phyloP scores from a whole-genome alignment of 2,888 invertebrate genomes.

The Leptopilina drosophilae region DNA sequence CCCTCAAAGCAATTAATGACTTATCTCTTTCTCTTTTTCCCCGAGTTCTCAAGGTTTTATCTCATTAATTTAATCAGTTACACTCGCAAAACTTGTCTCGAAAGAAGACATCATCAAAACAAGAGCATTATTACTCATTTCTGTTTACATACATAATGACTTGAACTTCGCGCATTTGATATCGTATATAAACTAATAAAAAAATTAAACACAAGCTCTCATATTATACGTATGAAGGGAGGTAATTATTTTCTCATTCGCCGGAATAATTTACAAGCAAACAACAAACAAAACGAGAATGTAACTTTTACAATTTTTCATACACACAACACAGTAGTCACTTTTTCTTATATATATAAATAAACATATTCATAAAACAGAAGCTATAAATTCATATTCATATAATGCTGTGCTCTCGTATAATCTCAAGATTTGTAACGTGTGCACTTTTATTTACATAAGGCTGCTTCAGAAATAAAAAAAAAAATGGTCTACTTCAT shows the following conservation, averaged over 20 bases:
- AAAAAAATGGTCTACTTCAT: not conserved
- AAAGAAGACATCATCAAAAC: constrained; percentile 15
- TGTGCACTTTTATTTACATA: not conserved
- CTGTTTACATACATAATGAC: not conserved
- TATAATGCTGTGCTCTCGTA: no score
- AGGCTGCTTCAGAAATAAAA: not conserved
- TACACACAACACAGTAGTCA: no score
- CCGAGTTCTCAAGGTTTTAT: constrained; percentile 9
- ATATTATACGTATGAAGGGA: not conserved
- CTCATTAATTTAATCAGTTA: constrained; percentile 33
- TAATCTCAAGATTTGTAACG: not conserved
- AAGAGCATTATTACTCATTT: constrained; percentile 4
- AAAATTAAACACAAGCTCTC: no score
- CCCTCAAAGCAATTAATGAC: constrained; percentile 1
- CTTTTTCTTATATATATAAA: no score
- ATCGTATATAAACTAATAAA: not conserved
- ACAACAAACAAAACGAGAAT: not conserved
- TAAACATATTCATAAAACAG: no score
- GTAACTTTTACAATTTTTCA: no score
- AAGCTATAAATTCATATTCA: no score
- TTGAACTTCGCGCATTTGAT: constrained; percentile 12
- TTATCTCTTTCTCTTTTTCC: not conserved
- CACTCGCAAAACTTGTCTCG: constrained; percentile 6
- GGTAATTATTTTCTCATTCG: not conserved
- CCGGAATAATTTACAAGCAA: not conserved